Conservation (phyloP, 2,888 invertebrate genomes). For the Lasioglossum zephyrum region DNA sequence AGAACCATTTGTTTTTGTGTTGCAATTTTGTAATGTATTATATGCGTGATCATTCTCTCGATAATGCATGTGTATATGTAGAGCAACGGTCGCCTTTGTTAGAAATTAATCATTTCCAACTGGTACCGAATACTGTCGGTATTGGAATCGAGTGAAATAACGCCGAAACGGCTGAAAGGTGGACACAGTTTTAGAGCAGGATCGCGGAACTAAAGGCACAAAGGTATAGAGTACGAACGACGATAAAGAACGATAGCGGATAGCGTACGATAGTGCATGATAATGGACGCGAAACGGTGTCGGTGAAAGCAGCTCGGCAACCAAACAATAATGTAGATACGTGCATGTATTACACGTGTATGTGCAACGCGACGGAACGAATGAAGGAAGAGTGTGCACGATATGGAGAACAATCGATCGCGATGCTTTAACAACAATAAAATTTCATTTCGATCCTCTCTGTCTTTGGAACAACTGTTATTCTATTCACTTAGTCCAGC, state of each 20-base stretch:
- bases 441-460: neutral
- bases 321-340: conserved; percentile 12
- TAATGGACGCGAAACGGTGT: conserved; percentile 17
- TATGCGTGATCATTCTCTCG: neutral
- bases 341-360: neutral
- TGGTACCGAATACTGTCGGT: no score
- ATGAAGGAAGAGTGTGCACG: neutral
- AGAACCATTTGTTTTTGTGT: neutral
- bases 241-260: conserved; percentile 13
- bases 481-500: neutral
- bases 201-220: neutral
- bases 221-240: neutral
- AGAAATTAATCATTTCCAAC: neutral
- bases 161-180: neutral
- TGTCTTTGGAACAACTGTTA: neutral
- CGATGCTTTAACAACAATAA: neutral
- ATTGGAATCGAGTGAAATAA: neutral
- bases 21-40: neutral
- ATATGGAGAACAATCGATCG: neutral
- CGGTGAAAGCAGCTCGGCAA: conserved; percentile 22
- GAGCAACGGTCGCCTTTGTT: neutral
- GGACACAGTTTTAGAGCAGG: neutral
- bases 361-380: neutral
- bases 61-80: neutral
- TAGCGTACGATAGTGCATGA: neutral